Conservation (phyloP, 2,797 vertebrate genomes). For the Micrastur ruficollis region DNA sequence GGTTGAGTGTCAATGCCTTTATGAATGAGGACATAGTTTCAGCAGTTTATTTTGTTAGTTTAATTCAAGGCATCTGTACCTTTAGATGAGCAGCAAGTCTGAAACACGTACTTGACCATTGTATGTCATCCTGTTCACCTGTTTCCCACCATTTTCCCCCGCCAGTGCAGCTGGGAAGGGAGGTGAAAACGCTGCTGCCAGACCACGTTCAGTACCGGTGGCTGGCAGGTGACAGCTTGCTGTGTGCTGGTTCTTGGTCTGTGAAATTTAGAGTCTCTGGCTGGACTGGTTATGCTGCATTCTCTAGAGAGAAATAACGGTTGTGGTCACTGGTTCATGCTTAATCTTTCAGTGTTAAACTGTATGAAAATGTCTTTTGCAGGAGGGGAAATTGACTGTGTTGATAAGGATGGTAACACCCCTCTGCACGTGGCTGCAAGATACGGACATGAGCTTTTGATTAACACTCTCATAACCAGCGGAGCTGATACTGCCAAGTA, state of each 20-base stretch:
- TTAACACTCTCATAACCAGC: conserved; percentile 94
- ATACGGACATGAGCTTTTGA: conserved; percentile 93
- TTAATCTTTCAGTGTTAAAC: neutral
- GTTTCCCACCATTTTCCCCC: neutral
- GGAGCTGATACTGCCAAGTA: conserved; percentile 93
- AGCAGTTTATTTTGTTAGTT: neutral
- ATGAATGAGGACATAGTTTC: neutral
- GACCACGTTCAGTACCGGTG: neutral
- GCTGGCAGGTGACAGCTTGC: neutral
- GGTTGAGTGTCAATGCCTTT: neutral
- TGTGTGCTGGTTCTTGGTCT: neutral
- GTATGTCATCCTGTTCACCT: neutral
- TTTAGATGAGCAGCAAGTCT: neutral
- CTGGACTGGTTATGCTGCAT: neutral
- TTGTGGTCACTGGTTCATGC: neutral
- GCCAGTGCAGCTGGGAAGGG: neutral
- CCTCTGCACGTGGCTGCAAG: conserved; percentile 94
- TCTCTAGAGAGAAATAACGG: neutral
- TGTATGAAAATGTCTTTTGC: conserved; percentile 56
- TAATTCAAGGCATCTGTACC: neutral
- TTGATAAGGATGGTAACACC: conserved; percentile 97
- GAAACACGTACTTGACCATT: fast-evolving
- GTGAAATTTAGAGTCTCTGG: neutral
- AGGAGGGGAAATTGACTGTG: conserved; percentile 95
- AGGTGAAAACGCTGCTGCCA: neutral